Evolutionary conservation across 2,113 vertebrate species (phyloP).

Genomic region (Alligator sinensis): DNA sequence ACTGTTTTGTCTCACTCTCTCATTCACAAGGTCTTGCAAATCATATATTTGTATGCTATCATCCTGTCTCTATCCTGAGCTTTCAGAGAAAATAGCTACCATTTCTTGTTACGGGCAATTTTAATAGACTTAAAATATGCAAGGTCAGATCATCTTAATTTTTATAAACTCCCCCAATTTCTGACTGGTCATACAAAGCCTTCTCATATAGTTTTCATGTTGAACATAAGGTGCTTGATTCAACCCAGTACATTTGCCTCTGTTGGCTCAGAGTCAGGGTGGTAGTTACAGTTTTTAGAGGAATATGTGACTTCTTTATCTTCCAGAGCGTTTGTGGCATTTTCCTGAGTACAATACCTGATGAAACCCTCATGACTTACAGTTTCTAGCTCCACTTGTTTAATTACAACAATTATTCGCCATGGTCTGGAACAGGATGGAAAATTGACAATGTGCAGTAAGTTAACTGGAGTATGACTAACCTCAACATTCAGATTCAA

Average conservation of each 20-base stretch:
- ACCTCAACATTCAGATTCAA: too few relatives aligned
- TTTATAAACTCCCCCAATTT: not conserved
- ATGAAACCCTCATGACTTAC: rapidly evolving
- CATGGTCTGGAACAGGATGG: rapidly evolving
- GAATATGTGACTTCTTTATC: not conserved
- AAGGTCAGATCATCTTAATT: not conserved
- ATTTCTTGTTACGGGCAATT: not conserved
- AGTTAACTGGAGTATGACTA: rapidly evolving
- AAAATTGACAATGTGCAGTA: not conserved
- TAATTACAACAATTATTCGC: not conserved
- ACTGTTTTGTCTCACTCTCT: rapidly evolving
- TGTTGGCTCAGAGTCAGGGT: not conserved
- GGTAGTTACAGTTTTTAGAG: not conserved
- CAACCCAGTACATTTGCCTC: not conserved
- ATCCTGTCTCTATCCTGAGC: not conserved
- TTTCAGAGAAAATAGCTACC: not conserved
- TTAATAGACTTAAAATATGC: not conserved
- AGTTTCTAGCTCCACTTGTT: not conserved
- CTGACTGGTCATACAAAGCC: not conserved
- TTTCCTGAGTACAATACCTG: too few relatives aligned
- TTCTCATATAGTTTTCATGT: not conserved
- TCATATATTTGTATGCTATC: not conserved
- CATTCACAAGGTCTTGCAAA: too few relatives aligned
- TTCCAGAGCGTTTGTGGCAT: not conserved
- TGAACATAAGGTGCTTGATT: not conserved